Evolutionary conservation across 2,113 vertebrate genomes (phyloP), one percentile per base, ranked within the genome.

Genomic region (Typhlomys cinereus): DNA sequence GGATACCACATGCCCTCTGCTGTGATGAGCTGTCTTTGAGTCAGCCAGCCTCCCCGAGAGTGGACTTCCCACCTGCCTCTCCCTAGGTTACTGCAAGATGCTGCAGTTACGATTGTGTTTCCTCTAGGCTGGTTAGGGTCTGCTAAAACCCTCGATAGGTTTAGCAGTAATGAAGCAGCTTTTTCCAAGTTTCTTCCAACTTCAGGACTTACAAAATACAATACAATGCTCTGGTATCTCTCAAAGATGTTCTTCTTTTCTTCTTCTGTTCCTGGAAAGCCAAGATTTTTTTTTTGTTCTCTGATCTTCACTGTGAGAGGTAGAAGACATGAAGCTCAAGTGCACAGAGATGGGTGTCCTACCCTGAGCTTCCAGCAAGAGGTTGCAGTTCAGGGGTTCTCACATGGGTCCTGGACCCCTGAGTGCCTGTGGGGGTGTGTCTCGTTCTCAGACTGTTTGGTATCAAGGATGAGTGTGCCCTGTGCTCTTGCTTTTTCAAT

Each of bases 321-420:
- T 27, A 41, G n/a, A 31, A 0, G 34, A 31, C 18, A 48, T 62
- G 57, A n/a, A 82, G 46, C n/a, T 52, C 62, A 73, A 73, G 64
- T 15, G 50, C 36, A 66, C 25, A 44, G 27, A 27, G n/a, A 9
- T 29, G n/a, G n/a, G 21, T 29, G 36, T 11, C 36, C 41, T 57
- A n/a, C 2, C 20, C 2, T 21, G 3, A 61, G 20, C 5, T n/a
- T 2, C 23, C 46, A n/a, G n/a, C 57, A 41, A 29, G 27, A 0
- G 1, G 25, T 29, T 21, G n/a, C 29, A n/a, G 17, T 64, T 82
- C 54, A n/a, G n/a, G 25, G 14, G 44, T 9, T 18, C 21, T 83
- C 29, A 83, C 15, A n/a, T 48, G 39, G 41, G 29, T 64, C 29
- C 34, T n/a, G n/a, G n/a, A n/a, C n/a, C n/a, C n/a, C n/a, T n/a